A percentile compares a stretch with the other conserved stretches of the same genome.
phyloP scores from a whole-genome alignment of 2,888 invertebrate species.

The Noctua comes region DNA sequence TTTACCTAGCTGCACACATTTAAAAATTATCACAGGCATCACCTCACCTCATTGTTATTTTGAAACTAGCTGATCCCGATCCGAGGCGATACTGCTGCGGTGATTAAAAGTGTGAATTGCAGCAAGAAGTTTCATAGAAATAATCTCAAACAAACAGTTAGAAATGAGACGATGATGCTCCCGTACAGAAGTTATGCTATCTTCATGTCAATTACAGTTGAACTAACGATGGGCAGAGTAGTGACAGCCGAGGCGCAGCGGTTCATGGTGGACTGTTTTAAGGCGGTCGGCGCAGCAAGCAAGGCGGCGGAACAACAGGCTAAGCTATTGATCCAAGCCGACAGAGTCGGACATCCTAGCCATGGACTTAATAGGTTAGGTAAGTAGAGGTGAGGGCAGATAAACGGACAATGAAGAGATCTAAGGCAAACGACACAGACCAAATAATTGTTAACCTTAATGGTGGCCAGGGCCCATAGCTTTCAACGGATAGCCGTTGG shows the following conservation, averaged over 20 bases:
- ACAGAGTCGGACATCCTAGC: slow-evolving; percentile 95
- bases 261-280: slow-evolving; percentile 92
- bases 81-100: too few species aligned
- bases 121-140: not conserved
- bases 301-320: slow-evolving; percentile 92
- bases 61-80: too few species aligned
- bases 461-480: too few species aligned
- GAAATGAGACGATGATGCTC: not conserved
- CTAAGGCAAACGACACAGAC: not conserved
- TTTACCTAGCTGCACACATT: not conserved
- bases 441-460: not conserved
- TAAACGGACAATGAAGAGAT: not conserved
- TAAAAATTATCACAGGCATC: not conserved
- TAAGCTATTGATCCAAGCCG: slow-evolving; percentile 93
- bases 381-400: slow-evolving; percentile 71
- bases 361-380: slow-evolving; percentile 96
- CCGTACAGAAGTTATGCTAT: not conserved
- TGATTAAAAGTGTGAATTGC: not conserved
- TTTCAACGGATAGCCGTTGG: too few species aligned
- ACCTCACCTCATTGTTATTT: not conserved
- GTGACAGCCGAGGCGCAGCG: slow-evolving; percentile 89
- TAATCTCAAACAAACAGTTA: not conserved
- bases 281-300: slow-evolving; percentile 90
- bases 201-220: slow-evolving; percentile 7
- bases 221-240: slow-evolving; percentile 80